Evolutionary conservation across 2,888 invertebrate species (phyloP).

Genomic region (Caradrina clavipalpis): DNA sequence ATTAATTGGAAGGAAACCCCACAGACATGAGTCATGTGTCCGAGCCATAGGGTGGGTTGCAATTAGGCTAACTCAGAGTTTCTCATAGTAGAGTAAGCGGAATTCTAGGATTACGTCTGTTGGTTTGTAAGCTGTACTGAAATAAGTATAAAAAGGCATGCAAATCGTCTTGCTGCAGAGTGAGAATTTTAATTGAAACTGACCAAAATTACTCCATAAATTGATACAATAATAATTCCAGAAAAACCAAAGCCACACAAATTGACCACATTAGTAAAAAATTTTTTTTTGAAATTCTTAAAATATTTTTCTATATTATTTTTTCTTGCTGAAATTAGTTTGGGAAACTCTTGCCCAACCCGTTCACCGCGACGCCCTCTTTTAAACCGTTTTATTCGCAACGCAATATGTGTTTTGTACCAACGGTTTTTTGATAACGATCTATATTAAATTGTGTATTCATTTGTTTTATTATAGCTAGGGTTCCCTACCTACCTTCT

Average conservation of each 20-base stretch:
- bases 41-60: constrained; percentile 11
- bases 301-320: too few relatives aligned
- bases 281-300: too few relatives aligned
- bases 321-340: neutral
- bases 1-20: constrained; percentile 42
- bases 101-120: neutral
- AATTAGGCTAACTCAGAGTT: constrained; percentile 22
- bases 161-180: neutral
- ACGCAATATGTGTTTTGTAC: constrained; percentile 48
- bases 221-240: neutral
- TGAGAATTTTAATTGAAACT: neutral
- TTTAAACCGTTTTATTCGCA: constrained; percentile 41
- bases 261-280: too few relatives aligned
- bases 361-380: constrained; percentile 47
- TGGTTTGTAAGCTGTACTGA: neutral
- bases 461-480: constrained; percentile 11
- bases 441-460: constrained; percentile 19
- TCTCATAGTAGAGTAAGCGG: constrained; percentile 26
- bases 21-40: constrained; percentile 39
- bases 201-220: neutral
- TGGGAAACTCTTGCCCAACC: constrained; percentile 10
- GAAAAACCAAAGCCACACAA: too few relatives aligned
- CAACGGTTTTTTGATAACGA: constrained; percentile 54
- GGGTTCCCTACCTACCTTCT: too few relatives aligned
- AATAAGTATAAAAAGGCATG: neutral